Base-by-base conservation (phyloP, 2,888 invertebrate species). In the Hirtodrosophila cameraria region DNA sequence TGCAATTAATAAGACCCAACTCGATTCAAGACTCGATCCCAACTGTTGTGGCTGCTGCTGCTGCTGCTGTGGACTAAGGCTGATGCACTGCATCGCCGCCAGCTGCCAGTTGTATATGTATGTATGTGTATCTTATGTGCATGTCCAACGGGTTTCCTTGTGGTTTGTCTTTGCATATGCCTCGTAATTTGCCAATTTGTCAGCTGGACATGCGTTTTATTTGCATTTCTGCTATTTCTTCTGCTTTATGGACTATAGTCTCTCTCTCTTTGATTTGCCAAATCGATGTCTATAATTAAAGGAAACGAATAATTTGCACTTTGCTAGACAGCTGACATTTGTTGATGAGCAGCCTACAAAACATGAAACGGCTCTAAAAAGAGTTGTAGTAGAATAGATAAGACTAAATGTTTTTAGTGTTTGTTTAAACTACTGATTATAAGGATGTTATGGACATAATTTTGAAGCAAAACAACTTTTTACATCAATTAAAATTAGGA, bases 201-300 rank as follows among this genome's bases (percentile, higher is more conserved):
- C 86, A 87, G 80, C 73, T 70, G 76, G 76, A 82, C 83, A 78
- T 82, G 87, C 83, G 68, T 85, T 82, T 85, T 82, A 78, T 82
- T 82, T 86, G 80, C 78, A 61, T 76, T 74, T 54, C 61, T 27
- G 15, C 45, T 68, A 28, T 20, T 13, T 6, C 31, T 12, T 6
- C 45, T 27, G 23, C 23, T n/a, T 1, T n/a, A 11, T 46, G 43
- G 23, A 42, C 58, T 39, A 13, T 36, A 11, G 16, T 31, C 8
- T 68, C 54, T 59, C 52, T 61, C 54, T 57, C 53, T 64, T 52
- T 48, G 82, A 67, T 71, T 70, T 67, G 45, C 48, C 33, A 76
- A 72, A 71, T 68, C 60, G 25, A 36, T 72, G 58, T 20, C 58
- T 28, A 50, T 67, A 71, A 79, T 82, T 74, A 62, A 78, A 86